Evolutionary conservation across 2,113 vertebrate species (phyloP), one percentile per base, ranked within the genome.

Genomic region (Grallaria varia): DNA sequence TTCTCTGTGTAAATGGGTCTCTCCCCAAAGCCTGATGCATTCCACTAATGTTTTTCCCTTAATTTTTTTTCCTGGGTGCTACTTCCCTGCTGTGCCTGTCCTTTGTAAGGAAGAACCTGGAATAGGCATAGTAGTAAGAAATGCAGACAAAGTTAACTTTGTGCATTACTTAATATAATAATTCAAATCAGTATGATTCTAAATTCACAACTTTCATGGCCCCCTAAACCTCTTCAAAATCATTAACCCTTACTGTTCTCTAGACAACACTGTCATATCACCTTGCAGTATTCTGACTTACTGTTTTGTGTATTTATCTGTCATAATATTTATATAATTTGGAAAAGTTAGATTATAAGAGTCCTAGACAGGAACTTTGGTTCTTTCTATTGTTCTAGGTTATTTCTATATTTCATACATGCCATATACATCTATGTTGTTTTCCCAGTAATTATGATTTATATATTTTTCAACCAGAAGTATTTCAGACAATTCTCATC

Each of bases 191-290:
- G 6, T n/a, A 35, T n/a, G 67, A 94, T 40, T 84, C 72, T 63
- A 63, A 84, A 86, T 55, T 75, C 37, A 35, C 19, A 40, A 27
- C 31, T 78, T 78, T 13, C 23, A 8, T 9, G 11, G 9, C 18
- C 17, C 19, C 27, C 30, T 64, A 63, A 67, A 40, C 24, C 10
- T 80, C 49, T 68, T 47, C 5, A 28, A 25, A 90, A 80, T 50
- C 72, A 28, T 92, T 92, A 94, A 96, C 92, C 80, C 86, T 92
- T 87, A 31, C 40, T 75, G 12, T 75, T 92, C 88, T 44, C 2
- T 67, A 71, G 55, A 22, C 19, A 40, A 19, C 28, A 9, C 33
- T 75, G 72, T 84, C 44, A 72, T 75, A 68, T 84, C 44, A 72
- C n/a, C 33, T 90, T 90, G 68, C 47, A 53, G 55, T 44, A 15